Evolutionary conservation across 2,797 vertebrate genomes (phyloP).

Genomic region (Taeniopygia guttata): DNA sequence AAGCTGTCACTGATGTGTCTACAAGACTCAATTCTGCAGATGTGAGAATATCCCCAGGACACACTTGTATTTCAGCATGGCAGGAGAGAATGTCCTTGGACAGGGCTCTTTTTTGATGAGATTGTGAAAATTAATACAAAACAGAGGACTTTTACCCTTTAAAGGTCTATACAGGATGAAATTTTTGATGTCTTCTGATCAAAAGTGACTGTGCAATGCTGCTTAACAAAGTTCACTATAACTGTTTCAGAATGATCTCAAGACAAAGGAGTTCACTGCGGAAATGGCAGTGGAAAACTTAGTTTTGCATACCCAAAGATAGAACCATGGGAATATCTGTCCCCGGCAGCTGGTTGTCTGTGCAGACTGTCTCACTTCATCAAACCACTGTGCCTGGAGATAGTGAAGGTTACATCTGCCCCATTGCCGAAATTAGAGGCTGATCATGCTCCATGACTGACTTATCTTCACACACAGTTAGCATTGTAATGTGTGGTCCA

Average conservation of each 20-base stretch:
- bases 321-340: background rate
- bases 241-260: background rate
- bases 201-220: background rate
- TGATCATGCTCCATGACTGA: background rate
- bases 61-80: rapidly evolving
- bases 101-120: background rate
- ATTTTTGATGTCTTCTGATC: background rate
- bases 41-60: background rate
- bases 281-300: background rate
- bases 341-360: background rate
- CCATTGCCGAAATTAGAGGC: background rate
- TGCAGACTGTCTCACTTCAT: background rate
- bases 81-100: background rate
- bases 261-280: background rate
- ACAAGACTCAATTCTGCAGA: background rate
- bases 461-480: background rate
- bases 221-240: background rate
- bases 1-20: background rate
- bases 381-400: background rate
- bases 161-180: background rate
- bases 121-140: background rate
- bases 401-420: background rate
- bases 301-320: background rate
- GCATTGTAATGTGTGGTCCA: background rate
- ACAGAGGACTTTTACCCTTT: rapidly evolving